Evolutionary conservation across 2,888 invertebrate species (phyloP), one percentile per base, ranked within the genome.

Genomic region (Phortica okadai): DNA sequence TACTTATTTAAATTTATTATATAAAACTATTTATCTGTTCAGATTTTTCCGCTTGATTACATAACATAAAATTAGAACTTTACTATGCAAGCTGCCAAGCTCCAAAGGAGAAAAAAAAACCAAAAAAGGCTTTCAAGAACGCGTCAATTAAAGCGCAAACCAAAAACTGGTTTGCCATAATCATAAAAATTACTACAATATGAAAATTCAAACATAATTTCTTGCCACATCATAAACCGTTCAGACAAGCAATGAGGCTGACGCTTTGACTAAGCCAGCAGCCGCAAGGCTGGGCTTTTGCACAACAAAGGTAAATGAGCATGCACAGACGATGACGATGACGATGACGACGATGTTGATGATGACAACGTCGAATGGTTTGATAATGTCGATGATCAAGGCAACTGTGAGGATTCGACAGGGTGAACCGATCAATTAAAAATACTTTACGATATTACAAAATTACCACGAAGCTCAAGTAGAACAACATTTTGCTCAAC

Each of bases 371-470:
- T 14, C 50, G 50, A 33, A 33, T 33, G 33, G 33, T 33, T 14
- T 62, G 16, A 62, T 25, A 25, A 21, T 25, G 8, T 16, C 16
- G 56, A 3, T 72, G 14, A 56, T 50, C 8, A 73, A 33, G 42
- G 33, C 21, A 10, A 16, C 54, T 45, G n/a, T n/a, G 74, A 11
- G 25, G 76, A 73, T 76, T 59, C 86, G 69, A 14, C 11, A 72
- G 70, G 70, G 66, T 58, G 88, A 85, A 83, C 81, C 89, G 88
- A 88, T 89, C 86, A 86, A 86, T 86, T 86, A 86, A 86, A 86
- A 86, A 86, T 86, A 89, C 89, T 86, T 86, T 86, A 86, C 88
- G 89, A 86, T 89, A 86, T 86, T 86, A 86, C 89, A 84, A 88
- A 88, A 86, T 86, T 88, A 88, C 87, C 86, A 86, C 89, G 88